Evolutionary conservation across 2,113 vertebrate species (phyloP), one percentile per base, ranked within the genome.

Genomic region (Saccopteryx leptura): DNA sequence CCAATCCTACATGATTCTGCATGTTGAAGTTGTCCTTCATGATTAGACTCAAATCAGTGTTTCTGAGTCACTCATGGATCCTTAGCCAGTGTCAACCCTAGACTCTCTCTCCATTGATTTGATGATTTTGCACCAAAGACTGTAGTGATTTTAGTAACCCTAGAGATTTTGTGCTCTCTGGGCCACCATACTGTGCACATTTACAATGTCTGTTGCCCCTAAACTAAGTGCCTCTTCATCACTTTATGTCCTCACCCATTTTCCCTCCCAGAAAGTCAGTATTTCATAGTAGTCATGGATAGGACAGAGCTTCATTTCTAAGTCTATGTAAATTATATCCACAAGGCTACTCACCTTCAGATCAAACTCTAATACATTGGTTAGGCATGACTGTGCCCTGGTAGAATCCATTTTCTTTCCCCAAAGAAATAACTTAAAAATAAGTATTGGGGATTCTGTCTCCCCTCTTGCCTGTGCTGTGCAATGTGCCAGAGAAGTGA

Each of bases 401-500:
- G 2, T 28, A 50, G 28, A 54, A 52, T 50, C 83, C 78, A 18
- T 60, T 79, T 71, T 48, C 11, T 74, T 28, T 71, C 9, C 19
- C 11, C 61, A 61, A 21, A 90, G 48, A 92, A 84, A 63, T 31
- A 4, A 5, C 39, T 39, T 39, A 39, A 39, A 39, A 39, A 39
- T 39, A 39, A 76, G 63, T 33, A 9, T 6, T 23, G 4, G 39
- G 14, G 72, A 71, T 4, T 13, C 23, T 63, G 46, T 86, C 60
- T 66, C 71, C 61, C 24, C 61, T 28, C n/a, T 0, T 3, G 21
- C 46, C 13, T 9, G 8, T 26, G 2, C 72, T 0, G 0, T 0
- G 31, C 11, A 60, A 39, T 23, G 5, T 0, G 1, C 58, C 4
- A 12, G n/a, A 46, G 26, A 31, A 21, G 24, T 0, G 23, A 26